Base-by-base conservation (phyloP, 1,140 invertebrate species). In the Zophobas atratus region DNA sequence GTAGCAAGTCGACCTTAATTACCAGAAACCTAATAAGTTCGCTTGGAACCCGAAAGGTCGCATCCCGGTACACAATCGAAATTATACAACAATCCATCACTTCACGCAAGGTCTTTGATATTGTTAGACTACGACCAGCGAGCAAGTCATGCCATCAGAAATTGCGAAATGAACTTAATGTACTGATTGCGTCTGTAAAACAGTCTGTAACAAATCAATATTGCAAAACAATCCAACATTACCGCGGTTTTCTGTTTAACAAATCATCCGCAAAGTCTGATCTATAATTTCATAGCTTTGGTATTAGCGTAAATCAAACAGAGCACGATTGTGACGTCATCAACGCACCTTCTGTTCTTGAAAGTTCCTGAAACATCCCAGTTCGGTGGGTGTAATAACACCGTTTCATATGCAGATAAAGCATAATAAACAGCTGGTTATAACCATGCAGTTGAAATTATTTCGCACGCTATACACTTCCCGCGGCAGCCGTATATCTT, bases 401-500 rank as follows among this genome's bases (percentile, higher is more conserved):
- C 33, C 39, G 32, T 63, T 63, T 63, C 38, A 63, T 63, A 63
- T 63, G 57, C 57, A 63, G 36, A 63, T 63, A 63, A 63, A 63
- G 38, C 57, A 41, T 63, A 41, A 67, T 67, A 67, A 67, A 67
- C 60, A 67, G 60, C 60, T 43, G 60, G 38, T 67, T 67, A 33
- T 67, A 46, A 67, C 35, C 60, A 67, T 67, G 60, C 43, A 63
- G 57, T 63, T 63, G 36, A 63, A 41, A 63, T 63, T 63, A 38
- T 67, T 67, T 67, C 60, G 60, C 60, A 67, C 60, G 60, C 60
- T 8, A 67, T 67, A 43, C 60, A 67, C 60, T 67, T 43, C 60
- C 60, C 60, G 38, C 60, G 60, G 60, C 60, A n/a, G 43, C 33
- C 60, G 39, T 67, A 67, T 67, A 41, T 67, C 60, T 67, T 67